These are phyloP conservation scores for Alectoris magna DNA, from an alignment of 2,797 vertebrate species.

Conservation along the genomic window DNA sequence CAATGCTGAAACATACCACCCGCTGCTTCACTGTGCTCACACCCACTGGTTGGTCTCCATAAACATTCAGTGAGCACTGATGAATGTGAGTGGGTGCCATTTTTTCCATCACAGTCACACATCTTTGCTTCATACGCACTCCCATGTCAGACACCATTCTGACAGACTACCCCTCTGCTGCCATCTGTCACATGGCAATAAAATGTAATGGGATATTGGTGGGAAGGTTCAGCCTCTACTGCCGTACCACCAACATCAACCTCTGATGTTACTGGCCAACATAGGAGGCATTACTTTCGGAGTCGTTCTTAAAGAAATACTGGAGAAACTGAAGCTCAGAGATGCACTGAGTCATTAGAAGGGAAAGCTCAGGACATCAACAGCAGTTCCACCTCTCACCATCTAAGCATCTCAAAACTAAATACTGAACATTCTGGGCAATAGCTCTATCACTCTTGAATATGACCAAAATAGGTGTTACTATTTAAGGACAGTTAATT, in stretches of 20 bases:
- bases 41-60: no score
- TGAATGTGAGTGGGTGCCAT: neutral
- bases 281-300: neutral
- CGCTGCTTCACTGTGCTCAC: no score
- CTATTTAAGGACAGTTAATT: conserved; percentile 1
- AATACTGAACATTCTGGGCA: neutral
- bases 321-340: neutral
- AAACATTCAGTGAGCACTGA: no score
- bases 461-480: neutral
- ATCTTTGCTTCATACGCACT: neutral
- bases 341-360: neutral
- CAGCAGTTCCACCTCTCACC: neutral
- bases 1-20: no score
- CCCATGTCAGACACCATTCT: no score
- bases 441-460: neutral
- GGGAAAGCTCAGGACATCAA: accelerated
- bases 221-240: neutral
- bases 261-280: neutral
- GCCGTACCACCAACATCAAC: neutral
- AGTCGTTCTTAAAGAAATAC: neutral
- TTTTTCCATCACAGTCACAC: neutral
- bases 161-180: neutral
- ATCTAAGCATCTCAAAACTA: neutral
- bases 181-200: neutral
- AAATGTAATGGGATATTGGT: neutral